Percentiles rank a stretch among this genome's conserved stretches.
These are phyloP conservation scores for Taurulus bubalis DNA, from an alignment of 2,113 vertebrate species.

Conservation along the genomic window DNA sequence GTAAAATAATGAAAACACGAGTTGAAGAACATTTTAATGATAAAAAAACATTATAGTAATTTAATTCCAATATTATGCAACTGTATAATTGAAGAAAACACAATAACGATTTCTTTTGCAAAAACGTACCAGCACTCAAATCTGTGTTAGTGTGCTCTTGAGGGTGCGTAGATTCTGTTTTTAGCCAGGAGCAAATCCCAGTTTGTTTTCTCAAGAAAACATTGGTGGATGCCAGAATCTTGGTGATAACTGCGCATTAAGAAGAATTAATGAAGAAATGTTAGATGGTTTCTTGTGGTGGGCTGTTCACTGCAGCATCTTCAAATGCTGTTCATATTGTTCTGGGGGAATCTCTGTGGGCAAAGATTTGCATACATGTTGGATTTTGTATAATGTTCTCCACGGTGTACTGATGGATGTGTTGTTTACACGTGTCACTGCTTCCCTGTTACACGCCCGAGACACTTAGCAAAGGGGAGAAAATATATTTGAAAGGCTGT, in stretches of 20 bases:
- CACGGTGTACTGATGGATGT: background rate
- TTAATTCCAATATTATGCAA: background rate
- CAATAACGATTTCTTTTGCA: background rate
- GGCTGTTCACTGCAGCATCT: background rate
- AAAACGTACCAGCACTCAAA: background rate
- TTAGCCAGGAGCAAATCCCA: background rate
- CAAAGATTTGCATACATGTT: constrained; percentile 23
- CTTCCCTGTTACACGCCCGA: constrained; percentile 5
- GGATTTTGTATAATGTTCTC: constrained; percentile 9
- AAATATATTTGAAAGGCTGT: background rate
- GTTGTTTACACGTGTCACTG: constrained; percentile 22
- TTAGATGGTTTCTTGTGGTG: background rate
- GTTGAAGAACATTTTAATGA: background rate
- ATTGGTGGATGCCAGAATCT: background rate
- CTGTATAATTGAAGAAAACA: background rate
- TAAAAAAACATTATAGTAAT: background rate
- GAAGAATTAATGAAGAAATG: background rate
- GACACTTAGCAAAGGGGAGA: constrained; percentile 3
- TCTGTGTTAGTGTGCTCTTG: background rate
- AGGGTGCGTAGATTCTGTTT: background rate
- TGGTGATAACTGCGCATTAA: background rate
- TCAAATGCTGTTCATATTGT: constrained; percentile 4
- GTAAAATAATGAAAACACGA: background rate
- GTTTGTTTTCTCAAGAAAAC: background rate
- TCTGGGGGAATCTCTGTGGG: background rate